Conservation (phyloP, 2,888 invertebrate species). For the Drosophila prolongata region DNA sequence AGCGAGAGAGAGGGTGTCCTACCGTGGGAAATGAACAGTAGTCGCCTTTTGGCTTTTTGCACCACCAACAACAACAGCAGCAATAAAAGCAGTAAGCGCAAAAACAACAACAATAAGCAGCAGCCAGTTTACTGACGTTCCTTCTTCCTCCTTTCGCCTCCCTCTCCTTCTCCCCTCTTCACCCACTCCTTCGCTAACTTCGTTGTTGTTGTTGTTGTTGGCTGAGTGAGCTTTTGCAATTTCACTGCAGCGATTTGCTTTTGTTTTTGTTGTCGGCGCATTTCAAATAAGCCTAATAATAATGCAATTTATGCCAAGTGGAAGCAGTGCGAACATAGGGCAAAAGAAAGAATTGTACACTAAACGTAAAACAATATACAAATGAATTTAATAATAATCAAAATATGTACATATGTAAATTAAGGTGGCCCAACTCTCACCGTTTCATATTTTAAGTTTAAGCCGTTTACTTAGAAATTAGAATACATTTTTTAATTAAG, state of each 20-base stretch:
- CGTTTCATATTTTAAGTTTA: too few species aligned
- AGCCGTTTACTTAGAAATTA: too few species aligned
- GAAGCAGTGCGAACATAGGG: constrained; percentile 12
- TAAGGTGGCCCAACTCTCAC: too few species aligned
- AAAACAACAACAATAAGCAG: constrained; percentile 21
- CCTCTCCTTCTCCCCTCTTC: constrained; percentile 35
- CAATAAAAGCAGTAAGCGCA: constrained; percentile 30
- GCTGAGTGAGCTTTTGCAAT: constrained; percentile 62
- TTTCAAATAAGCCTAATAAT: constrained; percentile 78
- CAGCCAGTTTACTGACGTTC: constrained; percentile 59
- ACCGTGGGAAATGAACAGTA: constrained; percentile 85
- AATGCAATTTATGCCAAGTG: constrained; percentile 76
- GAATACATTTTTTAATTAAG: too few species aligned
- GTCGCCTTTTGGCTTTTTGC: constrained; percentile 72
- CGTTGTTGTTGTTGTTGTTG: constrained; percentile 50
- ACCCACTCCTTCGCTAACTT: constrained; percentile 22
- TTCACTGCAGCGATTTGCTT: constrained; percentile 70
- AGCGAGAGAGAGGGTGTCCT: constrained; percentile 52
- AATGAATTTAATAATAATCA: too few species aligned
- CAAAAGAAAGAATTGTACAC: not conserved
- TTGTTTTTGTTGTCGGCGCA: constrained; percentile 61
- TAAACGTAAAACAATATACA: too few species aligned
- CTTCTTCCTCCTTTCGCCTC: constrained; percentile 39
- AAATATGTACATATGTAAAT: too few species aligned
- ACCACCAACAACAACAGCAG: constrained; percentile 60